These are phyloP conservation scores for Ormyrus rosae DNA, from an alignment of 2,888 invertebrate species.

Conservation along the genomic window DNA sequence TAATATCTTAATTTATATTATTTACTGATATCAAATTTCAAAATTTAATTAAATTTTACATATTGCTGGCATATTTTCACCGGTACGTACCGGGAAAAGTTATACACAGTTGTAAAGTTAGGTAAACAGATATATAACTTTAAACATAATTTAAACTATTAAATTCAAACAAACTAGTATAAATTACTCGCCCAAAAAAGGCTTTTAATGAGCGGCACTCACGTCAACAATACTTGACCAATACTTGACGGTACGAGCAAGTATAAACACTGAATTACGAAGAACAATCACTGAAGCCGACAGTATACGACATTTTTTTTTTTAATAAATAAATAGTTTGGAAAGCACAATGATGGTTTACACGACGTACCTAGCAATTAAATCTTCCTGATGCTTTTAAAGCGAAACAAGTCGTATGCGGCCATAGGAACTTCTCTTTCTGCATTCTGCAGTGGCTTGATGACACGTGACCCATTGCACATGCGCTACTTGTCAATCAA, in stretches of 20 bases:
- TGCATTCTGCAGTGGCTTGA: conserved; percentile 40
- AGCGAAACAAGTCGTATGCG: conserved; percentile 35
- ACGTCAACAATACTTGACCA: background rate
- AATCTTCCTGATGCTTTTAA: conserved; percentile 19
- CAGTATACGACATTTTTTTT: background rate
- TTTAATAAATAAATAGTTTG: no score
- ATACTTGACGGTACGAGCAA: background rate
- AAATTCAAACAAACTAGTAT: no score
- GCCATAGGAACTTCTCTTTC: conserved; percentile 48
- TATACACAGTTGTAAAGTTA: no score
- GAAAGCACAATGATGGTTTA: background rate
- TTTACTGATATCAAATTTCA: no score
- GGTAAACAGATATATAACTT: no score
- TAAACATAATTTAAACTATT: no score
- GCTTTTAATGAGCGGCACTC: background rate
- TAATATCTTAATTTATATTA: no score
- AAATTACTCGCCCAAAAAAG: background rate
- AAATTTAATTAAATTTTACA: no score
- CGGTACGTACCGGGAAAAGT: no score
- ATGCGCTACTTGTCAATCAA: conserved; percentile 53
- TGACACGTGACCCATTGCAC: conserved; percentile 54
- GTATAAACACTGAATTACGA: background rate
- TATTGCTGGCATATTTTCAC: no score
- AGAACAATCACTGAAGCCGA: conserved; percentile 10
- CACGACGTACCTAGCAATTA: conserved; percentile 39